Conservation (phyloP, 1,140 invertebrate genomes). For the Dysdera silvatica region DNA sequence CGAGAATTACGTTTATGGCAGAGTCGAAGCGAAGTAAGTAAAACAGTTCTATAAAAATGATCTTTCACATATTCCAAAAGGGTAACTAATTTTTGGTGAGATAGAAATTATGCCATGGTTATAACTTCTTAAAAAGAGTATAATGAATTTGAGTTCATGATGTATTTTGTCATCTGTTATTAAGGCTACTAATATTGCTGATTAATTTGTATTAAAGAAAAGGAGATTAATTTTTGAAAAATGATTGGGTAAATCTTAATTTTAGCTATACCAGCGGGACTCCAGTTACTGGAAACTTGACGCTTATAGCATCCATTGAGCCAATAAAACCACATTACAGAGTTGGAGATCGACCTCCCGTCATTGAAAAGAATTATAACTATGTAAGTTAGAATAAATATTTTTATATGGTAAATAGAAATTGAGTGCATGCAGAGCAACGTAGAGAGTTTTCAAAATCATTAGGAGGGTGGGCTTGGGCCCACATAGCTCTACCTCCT, state of each 20-base stretch:
- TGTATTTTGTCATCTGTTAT: too few species aligned
- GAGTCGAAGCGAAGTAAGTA: conserved; percentile 83
- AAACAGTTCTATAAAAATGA: not conserved
- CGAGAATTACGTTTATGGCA: conserved; percentile 69
- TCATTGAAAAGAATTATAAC: not conserved
- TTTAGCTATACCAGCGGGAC: conserved; percentile 46
- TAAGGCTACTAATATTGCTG: too few species aligned
- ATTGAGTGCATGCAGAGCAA: too few species aligned
- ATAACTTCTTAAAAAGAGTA: too few species aligned
- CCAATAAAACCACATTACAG: not conserved
- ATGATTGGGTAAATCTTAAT: not conserved
- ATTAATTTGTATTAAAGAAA: too few species aligned
- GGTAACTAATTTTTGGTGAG: not conserved
- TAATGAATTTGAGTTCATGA: too few species aligned
- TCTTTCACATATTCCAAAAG: not conserved
- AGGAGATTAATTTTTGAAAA: not conserved
- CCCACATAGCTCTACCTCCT: too few species aligned
- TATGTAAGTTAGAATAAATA: conserved; percentile 10
- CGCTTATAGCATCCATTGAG: conserved; percentile 51
- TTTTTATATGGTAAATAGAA: not conserved
- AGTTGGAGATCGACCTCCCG: not conserved
- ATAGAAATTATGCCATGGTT: too few species aligned
- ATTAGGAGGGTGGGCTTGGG: too few species aligned
- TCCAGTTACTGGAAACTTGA: conserved; percentile 64
- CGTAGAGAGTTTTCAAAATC: too few species aligned